Evolutionary conservation across 2,113 vertebrate species (phyloP), one percentile per base, ranked within the genome.

Genomic region (Gallinago media): DNA sequence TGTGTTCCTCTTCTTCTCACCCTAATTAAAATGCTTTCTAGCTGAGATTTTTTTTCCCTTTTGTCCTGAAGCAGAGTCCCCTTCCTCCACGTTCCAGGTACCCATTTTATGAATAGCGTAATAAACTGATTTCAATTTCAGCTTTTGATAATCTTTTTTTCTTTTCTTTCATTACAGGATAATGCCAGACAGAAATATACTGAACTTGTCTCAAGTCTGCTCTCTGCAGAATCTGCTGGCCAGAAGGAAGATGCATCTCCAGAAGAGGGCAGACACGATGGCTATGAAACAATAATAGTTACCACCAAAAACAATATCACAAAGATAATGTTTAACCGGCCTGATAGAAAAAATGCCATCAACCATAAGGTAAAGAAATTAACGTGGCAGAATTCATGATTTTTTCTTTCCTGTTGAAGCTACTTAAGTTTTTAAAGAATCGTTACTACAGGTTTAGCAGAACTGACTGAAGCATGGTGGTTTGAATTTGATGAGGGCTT

Each of bases 311-410:
- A 99, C 22, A 94, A 97, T 93, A 99, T 99, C 97, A 99, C 99
- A 34, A 99, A 98, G 77, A 99, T 99, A 94, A 96, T 62, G 44
- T 95, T 99, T 56, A 99, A 99, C 97, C 98, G 99, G 32, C 99
- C 99, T 3, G 55, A 98, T 18, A 99, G 95, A 92, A 99, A 99
- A 76, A 99, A 99, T 76, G 99, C 99, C 86, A 98, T 99, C 94
- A 99, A 88, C 14, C 70, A 62, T 0, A 91, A 98, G 99, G 99
- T 99, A 94, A 88, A 66, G 9, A 62, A 47, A 46, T 55, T 8
- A 65, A 59, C 32, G 25, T 87, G 61, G 6, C 29, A 44, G 21
- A 8, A 55, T 54, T 88, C 11, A 27, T 34, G 2, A 11, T 55
- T 23, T 46, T 72, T 63, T 75, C 20, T 58, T 68, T 79, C 26